Conservation (phyloP, 2,888 invertebrate species). For the Papilio demoleus region DNA sequence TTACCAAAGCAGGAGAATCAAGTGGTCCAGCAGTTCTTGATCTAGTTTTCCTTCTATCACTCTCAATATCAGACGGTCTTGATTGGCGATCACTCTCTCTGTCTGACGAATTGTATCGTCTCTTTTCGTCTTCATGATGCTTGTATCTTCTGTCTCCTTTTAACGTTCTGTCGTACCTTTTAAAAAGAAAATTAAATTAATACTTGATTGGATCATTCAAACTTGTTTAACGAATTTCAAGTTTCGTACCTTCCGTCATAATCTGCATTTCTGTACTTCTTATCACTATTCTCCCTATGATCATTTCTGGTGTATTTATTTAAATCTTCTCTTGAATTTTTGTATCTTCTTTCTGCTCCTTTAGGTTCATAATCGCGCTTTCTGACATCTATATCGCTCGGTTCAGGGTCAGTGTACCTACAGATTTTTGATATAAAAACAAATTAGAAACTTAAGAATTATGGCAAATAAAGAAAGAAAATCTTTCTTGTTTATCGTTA, state of each 20-base stretch:
- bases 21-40: conserved; percentile 68
- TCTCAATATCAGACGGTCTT: conserved; percentile 69
- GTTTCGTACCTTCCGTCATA: conserved; percentile 59
- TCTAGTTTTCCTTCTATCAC: conserved; percentile 63
- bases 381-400: conserved; percentile 69
- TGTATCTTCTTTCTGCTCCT: conserved; percentile 60
- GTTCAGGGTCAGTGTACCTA: conserved; percentile 78
- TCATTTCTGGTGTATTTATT: conserved; percentile 61
- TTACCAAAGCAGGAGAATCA: conserved; percentile 77
- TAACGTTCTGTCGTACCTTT: conserved; percentile 63
- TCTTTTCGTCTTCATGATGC: conserved; percentile 70
- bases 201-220: neutral
- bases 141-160: conserved; percentile 66
- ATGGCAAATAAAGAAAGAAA: neutral
- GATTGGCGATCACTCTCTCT: conserved; percentile 74
- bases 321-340: conserved; percentile 63
- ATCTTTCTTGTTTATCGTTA: neutral
- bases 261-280: conserved; percentile 60
- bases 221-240: neutral
- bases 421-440: neutral
- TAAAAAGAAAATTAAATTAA: neutral
- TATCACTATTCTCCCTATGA: conserved; percentile 60
- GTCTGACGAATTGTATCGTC: conserved; percentile 84
- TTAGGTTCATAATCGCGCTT: conserved; percentile 68
- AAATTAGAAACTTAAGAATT: neutral